phyloP scores from a whole-genome alignment of 2,888 invertebrate genomes.

The Caenorhabditis macrosperma region DNA sequence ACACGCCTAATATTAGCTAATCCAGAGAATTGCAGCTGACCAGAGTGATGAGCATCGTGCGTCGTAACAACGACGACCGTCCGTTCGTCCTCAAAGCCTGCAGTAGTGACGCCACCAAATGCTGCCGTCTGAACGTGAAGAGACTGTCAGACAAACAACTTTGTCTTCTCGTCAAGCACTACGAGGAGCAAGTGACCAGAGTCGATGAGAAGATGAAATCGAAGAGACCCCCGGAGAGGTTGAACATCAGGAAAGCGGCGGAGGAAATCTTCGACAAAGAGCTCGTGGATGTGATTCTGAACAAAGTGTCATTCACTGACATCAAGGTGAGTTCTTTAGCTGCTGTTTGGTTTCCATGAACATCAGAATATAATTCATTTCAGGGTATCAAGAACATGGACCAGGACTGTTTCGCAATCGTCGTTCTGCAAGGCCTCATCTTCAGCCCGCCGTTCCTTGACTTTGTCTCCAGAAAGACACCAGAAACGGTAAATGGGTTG shows the following conservation, averaged over 20 bases:
- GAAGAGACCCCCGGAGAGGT: too few relatives aligned
- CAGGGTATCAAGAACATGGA: not conserved
- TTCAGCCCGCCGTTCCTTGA: constrained; percentile 8
- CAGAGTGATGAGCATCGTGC: not conserved
- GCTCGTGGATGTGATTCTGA: not conserved
- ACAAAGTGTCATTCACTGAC: not conserved
- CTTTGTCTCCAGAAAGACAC: not conserved
- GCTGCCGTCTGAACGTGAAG: not conserved
- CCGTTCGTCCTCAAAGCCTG: not conserved
- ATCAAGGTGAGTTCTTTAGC: not conserved
- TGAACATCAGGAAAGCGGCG: too few relatives aligned
- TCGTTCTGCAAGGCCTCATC: not conserved
- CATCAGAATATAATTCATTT: not conserved
- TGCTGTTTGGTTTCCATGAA: too few relatives aligned
- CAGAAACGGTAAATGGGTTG: not conserved
- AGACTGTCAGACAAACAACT: too few relatives aligned
- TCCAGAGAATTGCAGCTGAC: not conserved
- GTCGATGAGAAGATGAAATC: too few relatives aligned
- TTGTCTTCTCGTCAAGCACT: too few relatives aligned
- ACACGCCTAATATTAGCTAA: too few relatives aligned
- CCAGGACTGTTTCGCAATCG: constrained; percentile 17
- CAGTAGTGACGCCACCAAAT: not conserved
- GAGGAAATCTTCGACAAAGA: too few relatives aligned
- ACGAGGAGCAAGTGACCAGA: too few relatives aligned
- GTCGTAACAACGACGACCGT: too few relatives aligned